Conservation (phyloP, 2,113 vertebrate genomes). For the Manacus vitellinus region DNA sequence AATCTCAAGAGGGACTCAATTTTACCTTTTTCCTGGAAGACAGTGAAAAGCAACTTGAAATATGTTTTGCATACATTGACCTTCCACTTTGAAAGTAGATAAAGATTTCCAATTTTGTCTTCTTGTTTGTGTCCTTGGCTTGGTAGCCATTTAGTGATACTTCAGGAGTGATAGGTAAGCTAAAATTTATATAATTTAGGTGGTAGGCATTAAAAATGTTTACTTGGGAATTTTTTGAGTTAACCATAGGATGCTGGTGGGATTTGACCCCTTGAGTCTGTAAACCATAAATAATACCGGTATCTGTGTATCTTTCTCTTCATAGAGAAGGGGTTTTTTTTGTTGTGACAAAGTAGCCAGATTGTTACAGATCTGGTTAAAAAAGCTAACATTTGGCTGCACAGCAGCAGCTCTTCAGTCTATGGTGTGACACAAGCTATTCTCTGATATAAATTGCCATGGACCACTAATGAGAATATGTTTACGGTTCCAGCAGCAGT, state of each 20-base stretch:
- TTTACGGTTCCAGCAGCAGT: slow-evolving; percentile 31
- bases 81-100: background rate
- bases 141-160: background rate
- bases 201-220: background rate
- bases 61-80: background rate
- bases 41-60: background rate
- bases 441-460: slow-evolving; percentile 54
- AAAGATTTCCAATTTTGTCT: background rate
- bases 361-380: slow-evolving; percentile 53
- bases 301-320: background rate
- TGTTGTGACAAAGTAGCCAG: slow-evolving; percentile 47
- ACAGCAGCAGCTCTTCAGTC: slow-evolving; percentile 40
- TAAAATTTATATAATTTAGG: background rate
- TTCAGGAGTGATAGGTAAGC: background rate
- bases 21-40: background rate
- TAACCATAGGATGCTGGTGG: background rate
- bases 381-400: slow-evolving; percentile 55
- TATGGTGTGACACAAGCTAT: slow-evolving; percentile 30
- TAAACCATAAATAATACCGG: background rate
- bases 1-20: background rate
- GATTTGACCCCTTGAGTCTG: background rate
- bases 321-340: background rate
- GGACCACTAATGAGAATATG: slow-evolving; percentile 63
- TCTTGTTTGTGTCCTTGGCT: background rate
- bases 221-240: background rate